A percentile compares a stretch with the other conserved stretches of the same genome.
These are phyloP conservation scores for Dendroctonus valens DNA, from an alignment of 1,140 invertebrate species.

Conservation along the genomic window DNA sequence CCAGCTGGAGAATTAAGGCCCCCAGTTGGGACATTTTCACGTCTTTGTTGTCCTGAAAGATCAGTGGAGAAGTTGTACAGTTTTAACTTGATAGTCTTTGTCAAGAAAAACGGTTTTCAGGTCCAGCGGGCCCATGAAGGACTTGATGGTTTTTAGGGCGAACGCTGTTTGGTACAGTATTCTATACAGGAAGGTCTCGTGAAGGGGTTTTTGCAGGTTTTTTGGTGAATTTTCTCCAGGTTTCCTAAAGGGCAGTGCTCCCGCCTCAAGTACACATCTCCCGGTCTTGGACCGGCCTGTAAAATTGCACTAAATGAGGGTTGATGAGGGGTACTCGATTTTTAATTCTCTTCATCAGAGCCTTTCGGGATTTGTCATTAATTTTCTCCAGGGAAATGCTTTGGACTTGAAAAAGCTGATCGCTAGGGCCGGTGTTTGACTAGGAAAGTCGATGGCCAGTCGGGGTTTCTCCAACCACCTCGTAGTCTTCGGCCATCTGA, in stretches of 20 bases:
- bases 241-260: slow-evolving; percentile 54
- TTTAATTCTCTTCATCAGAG: slow-evolving; percentile 48
- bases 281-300: slow-evolving; percentile 38
- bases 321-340: slow-evolving; percentile 27
- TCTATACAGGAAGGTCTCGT: slow-evolving; percentile 46
- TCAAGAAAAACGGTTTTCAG: slow-evolving; percentile 66
- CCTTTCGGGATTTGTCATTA: slow-evolving; percentile 57
- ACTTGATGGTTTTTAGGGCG: slow-evolving; percentile 50
- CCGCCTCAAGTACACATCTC: slow-evolving; percentile 57
- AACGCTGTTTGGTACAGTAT: slow-evolving; percentile 58
- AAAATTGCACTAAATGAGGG: slow-evolving; percentile 39
- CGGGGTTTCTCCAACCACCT: too few species aligned
- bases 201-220: slow-evolving; percentile 25
- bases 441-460: neutral
- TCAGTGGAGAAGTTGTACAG: slow-evolving; percentile 58
- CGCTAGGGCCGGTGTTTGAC: slow-evolving; percentile 55
- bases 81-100: slow-evolving; percentile 54
- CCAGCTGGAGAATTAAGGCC: slow-evolving; percentile 60
- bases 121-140: slow-evolving; percentile 60
- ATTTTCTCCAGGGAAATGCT: slow-evolving; percentile 61
- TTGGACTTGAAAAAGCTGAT: slow-evolving; percentile 62
- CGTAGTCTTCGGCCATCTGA: too few species aligned
- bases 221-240: too few species aligned
- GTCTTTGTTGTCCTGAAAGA: slow-evolving; percentile 16
- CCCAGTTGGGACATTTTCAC: slow-evolving; percentile 46